Percentiles rank a stretch among this genome's conserved stretches.
phyloP scores from a whole-genome alignment of 2,113 vertebrate species.

The Poeciliopsis turrubarensis region DNA sequence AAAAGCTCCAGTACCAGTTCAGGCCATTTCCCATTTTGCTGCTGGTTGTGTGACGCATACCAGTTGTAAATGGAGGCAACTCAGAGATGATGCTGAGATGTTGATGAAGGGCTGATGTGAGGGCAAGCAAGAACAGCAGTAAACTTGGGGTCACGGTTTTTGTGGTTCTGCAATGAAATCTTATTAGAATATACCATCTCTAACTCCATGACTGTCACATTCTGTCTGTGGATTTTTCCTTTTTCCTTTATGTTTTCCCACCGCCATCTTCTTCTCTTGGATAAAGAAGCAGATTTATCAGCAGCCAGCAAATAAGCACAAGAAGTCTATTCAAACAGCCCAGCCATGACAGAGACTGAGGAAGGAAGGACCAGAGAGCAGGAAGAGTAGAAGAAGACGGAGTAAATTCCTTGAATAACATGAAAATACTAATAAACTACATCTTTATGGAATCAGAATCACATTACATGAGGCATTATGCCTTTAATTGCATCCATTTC shows the following conservation, averaged over 20 bases:
- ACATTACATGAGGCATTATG: constrained; percentile 32
- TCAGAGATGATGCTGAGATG: too few species aligned
- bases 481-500: constrained; percentile 35
- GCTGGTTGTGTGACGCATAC: too few species aligned
- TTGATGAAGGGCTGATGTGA: too few species aligned
- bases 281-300: constrained; percentile 47
- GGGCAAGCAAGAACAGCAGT: not conserved
- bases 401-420: constrained; percentile 56
- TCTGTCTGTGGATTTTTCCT: constrained; percentile 6
- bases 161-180: not conserved
- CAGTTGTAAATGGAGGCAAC: too few species aligned
- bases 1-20: too few species aligned
- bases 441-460: constrained; percentile 23
- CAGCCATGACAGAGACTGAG: constrained; percentile 13
- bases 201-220: constrained; percentile 29
- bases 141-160: not conserved
- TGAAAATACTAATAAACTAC: constrained; percentile 32
- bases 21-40: too few species aligned
- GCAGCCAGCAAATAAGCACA: constrained; percentile 40
- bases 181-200: not conserved
- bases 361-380: constrained; percentile 15
- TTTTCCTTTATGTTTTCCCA: constrained; percentile 20
- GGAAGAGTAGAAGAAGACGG: constrained; percentile 8
- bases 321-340: constrained; percentile 51
- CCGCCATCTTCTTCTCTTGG: constrained; percentile 33